Evolutionary conservation across 2,113 vertebrate genomes (phyloP).

Genomic region (Speoplatyrhinus poulsoni): DNA sequence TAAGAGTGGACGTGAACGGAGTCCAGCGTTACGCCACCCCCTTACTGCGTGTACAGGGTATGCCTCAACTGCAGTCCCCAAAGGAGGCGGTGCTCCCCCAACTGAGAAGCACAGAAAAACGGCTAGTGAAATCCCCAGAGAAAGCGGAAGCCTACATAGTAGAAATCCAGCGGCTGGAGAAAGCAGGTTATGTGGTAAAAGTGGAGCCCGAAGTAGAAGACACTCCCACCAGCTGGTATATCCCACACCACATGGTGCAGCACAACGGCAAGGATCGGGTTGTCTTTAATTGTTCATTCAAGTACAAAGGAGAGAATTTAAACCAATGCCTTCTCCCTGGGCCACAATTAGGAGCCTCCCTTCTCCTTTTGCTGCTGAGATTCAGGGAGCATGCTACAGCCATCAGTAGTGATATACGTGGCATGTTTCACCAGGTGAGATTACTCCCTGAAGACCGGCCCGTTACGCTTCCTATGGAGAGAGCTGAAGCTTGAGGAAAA

Average conservation of each 20-base stretch:
- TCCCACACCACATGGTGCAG: background rate
- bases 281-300: conserved; percentile 17
- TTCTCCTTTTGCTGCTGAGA: conserved; percentile 8
- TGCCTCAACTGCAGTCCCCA: too few relatives aligned
- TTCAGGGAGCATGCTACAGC: conserved; percentile 5
- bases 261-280: conserved; percentile 9
- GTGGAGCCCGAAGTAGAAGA: too few relatives aligned
- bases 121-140: too few relatives aligned
- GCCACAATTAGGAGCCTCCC: conserved; percentile 1
- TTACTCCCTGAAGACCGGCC: background rate
- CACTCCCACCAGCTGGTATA: too few relatives aligned
- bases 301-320: background rate
- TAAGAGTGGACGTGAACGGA: too few relatives aligned
- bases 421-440: conserved; percentile 19
- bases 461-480: background rate
- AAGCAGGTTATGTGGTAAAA: too few relatives aligned
- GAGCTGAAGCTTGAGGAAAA: background rate
- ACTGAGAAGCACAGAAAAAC: too few relatives aligned
- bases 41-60: too few relatives aligned
- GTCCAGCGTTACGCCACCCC: too few relatives aligned
- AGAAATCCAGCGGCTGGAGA: too few relatives aligned
- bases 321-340: conserved; percentile 5
- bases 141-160: too few relatives aligned
- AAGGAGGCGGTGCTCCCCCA: too few relatives aligned
- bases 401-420: conserved; percentile 13